Percentiles rank a stretch among this genome's conserved stretches.
Conservation (phyloP, 2,888 invertebrate species). For the Lysandra bellargus region DNA sequence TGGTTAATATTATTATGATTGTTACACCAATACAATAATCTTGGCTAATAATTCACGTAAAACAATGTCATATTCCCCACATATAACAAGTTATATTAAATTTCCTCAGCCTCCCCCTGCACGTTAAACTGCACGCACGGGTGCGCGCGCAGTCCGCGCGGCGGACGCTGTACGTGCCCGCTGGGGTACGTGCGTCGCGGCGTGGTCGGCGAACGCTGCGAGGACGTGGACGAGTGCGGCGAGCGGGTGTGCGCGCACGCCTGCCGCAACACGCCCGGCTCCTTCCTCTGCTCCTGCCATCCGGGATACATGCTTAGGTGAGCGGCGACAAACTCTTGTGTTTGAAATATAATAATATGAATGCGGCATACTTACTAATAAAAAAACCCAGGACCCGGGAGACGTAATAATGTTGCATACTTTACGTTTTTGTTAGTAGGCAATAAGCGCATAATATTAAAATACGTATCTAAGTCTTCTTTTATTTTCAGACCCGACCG, state of each 20-base stretch:
- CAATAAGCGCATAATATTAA: no score
- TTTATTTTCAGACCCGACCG: constrained; percentile 76
- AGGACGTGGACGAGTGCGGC: constrained; percentile 87
- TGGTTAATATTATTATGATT: no score
- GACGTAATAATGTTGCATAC: no score
- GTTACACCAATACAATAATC: no score
- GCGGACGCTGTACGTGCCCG: constrained; percentile 84
- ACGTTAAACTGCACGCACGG: constrained; percentile 73
- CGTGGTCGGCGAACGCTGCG: constrained; percentile 70
- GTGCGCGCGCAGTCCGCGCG: constrained; percentile 84
- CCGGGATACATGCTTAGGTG: constrained; percentile 80
- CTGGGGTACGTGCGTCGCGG: constrained; percentile 79
- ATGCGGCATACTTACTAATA: no score
- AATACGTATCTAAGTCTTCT: no score
- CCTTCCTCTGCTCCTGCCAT: constrained; percentile 81
- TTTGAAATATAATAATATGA: no score
- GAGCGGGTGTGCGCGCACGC: constrained; percentile 83
- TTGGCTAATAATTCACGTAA: no score
- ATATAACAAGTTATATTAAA: no score
- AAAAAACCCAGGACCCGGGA: no score
- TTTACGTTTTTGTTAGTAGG: no score
- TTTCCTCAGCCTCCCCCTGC: constrained; percentile 64
- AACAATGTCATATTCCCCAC: no score
- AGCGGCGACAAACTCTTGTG: neutral
- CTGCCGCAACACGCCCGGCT: constrained; percentile 79